phyloP scores from a whole-genome alignment of 37 sponge, comb jelly and placozoan genomes.

The Theonella swinhoei region DNA sequence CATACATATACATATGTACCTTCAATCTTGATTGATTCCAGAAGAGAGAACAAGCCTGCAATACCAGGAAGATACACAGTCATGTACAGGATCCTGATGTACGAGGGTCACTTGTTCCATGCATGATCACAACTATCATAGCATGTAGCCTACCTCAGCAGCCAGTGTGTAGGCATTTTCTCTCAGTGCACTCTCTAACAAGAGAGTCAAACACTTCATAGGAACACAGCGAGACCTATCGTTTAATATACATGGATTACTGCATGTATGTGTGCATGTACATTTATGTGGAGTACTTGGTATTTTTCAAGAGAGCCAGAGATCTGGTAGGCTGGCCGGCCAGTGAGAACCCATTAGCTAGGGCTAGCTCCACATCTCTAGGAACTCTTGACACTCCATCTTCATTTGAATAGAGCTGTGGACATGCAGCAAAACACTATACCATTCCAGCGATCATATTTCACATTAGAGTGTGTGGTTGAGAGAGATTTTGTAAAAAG shows the following conservation, averaged over 20 bases:
- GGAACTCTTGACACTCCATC: too few relatives aligned
- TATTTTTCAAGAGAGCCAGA: background rate
- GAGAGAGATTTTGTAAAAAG: too few relatives aligned
- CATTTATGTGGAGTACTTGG: background rate
- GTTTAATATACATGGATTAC: too few relatives aligned
- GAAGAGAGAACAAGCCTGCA: background rate
- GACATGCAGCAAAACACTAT: too few relatives aligned
- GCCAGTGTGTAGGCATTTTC: background rate
- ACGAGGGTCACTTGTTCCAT: too few relatives aligned
- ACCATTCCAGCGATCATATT: too few relatives aligned
- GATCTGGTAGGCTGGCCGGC: background rate
- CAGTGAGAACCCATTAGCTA: background rate
- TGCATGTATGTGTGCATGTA: too few relatives aligned
- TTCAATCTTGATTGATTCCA: background rate
- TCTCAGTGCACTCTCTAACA: background rate
- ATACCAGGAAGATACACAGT: too few relatives aligned
- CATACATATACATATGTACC: background rate
- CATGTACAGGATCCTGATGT: too few relatives aligned
- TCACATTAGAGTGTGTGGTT: too few relatives aligned
- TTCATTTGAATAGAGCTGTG: too few relatives aligned
- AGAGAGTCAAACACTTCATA: background rate
- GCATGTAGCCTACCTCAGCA: background rate
- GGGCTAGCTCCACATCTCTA: background rate
- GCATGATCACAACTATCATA: too few relatives aligned
- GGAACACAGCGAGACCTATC: background rate